A percentile compares a stretch with the other conserved stretches of the same genome.
phyloP scores from a whole-genome alignment of 2,888 invertebrate genomes.

The Drosophila demipolita region DNA sequence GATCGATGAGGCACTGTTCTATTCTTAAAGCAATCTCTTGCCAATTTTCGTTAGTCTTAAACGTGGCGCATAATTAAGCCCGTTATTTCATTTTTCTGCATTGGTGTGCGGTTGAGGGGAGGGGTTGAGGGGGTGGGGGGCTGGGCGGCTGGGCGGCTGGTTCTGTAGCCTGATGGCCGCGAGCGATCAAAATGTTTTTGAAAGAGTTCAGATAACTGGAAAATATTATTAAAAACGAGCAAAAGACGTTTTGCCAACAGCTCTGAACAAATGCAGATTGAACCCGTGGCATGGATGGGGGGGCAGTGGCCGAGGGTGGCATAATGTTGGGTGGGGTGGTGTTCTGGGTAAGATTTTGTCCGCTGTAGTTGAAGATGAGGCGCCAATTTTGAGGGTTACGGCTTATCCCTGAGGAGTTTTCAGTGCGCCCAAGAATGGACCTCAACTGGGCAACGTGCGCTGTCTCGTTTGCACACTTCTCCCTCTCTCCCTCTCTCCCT shows the following conservation, averaged over 20 bases:
- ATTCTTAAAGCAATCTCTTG: constrained; percentile 43
- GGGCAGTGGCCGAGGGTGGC: background rate
- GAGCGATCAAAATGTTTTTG: constrained; percentile 48
- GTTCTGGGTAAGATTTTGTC: background rate
- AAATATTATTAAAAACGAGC: constrained; percentile 79
- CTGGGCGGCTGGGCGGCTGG: too few species aligned
- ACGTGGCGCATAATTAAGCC: constrained; percentile 49
- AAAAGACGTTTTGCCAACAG: constrained; percentile 45
- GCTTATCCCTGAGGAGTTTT: constrained; percentile 73
- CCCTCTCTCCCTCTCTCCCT: background rate
- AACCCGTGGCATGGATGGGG: constrained; percentile 1
- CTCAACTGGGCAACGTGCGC: constrained; percentile 13
- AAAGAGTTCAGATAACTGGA: constrained; percentile 82
- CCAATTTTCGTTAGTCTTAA: constrained; percentile 42
- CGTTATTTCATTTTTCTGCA: constrained; percentile 2
- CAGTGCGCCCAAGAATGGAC: constrained; percentile 26
- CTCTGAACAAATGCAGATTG: constrained; percentile 13
- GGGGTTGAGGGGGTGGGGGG: background rate
- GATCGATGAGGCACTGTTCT: background rate
- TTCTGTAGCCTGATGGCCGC: constrained; percentile 26
- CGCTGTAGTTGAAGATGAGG: constrained; percentile 31
- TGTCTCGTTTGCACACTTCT: background rate
- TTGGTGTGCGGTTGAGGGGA: too few species aligned
- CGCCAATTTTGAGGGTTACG: constrained; percentile 56
- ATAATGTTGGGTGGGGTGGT: background rate